Base-by-base conservation (phyloP, 2,113 vertebrate genomes). In the Climacteris rufus region DNA sequence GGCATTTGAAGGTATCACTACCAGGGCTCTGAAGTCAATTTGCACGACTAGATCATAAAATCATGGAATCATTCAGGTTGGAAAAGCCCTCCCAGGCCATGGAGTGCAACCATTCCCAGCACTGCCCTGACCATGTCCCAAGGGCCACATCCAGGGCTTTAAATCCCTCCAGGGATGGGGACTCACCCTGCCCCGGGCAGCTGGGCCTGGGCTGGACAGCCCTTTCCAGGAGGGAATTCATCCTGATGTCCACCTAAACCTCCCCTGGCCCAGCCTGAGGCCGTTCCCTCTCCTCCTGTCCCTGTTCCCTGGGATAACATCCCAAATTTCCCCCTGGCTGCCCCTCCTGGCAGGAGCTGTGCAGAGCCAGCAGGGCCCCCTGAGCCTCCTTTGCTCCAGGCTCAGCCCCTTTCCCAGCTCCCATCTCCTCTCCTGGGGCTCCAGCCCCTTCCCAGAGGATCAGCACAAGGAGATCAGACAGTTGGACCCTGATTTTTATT, bases 181-280 rank as follows among this genome's bases (percentile, higher is more conserved):
- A 65, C 11, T 47, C 42, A 31, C 69, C 4, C 68, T 52, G 28
- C 10, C 75, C 60, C 20, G 42, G 40, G 50, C 45, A n/a, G 54
- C 44, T 42, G 30, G 42, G 37, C 37, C 75, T 35, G 24, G 53
- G 23, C 30, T 30, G 37, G 16, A 10, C 9, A 22, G 8, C 7
- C 33, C 9, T 35, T 52, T 8, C 66, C 50, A 13, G 2, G 76
- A 1, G 1, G 12, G 15, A 88, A 23, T 31, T 10, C 15, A 11
- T 20, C 9, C 52, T 15, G 3, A 0, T 16, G 4, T 2, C 15
- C n/a, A 11, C 6, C 63, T 13, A 33, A 4, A 0, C 45, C 31
- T 21, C 2, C 63, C 39, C 11, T 35, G 54, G 2, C 84, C 9
- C 40, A 39, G n/a, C 31, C 13, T 56, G 39, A n/a, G 52, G 31